Evolutionary conservation across 2,888 invertebrate genomes (phyloP).

Genomic region (Parasteatoda lunata): DNA sequence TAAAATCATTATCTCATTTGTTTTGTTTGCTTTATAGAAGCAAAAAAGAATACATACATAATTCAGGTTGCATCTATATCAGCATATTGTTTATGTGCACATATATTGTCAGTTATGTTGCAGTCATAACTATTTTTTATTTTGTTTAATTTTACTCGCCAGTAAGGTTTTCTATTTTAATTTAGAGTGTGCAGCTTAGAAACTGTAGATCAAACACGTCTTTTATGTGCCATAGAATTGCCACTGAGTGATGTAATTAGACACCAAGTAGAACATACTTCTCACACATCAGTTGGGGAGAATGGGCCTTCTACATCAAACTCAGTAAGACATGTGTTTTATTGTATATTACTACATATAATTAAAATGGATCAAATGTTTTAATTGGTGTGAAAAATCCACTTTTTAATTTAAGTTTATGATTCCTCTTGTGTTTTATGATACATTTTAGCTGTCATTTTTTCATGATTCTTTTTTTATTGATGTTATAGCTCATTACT

Average conservation of each 20-base stretch:
- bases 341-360: too few species aligned
- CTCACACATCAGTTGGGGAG: conserved; percentile 37
- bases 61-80: background rate
- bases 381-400: too few species aligned
- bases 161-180: background rate
- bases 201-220: conserved; percentile 65
- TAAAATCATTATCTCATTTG: conserved; percentile 3
- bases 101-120: background rate
- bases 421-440: too few species aligned
- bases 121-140: background rate
- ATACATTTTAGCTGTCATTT: too few species aligned
- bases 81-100: background rate
- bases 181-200: conserved; percentile 66
- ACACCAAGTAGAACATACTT: conserved; percentile 59
- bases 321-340: too few species aligned
- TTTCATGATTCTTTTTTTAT: too few species aligned
- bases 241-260: conserved; percentile 66
- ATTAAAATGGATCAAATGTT: too few species aligned
- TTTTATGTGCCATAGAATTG: conserved; percentile 66
- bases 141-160: background rate
- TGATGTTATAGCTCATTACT: too few species aligned
- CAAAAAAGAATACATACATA: background rate
- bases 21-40: background rate
- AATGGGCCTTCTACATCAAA: too few species aligned
- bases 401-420: too few species aligned